Conservation (phyloP, 2,888 invertebrate species). For the Caenorhabditis japonica region DNA sequence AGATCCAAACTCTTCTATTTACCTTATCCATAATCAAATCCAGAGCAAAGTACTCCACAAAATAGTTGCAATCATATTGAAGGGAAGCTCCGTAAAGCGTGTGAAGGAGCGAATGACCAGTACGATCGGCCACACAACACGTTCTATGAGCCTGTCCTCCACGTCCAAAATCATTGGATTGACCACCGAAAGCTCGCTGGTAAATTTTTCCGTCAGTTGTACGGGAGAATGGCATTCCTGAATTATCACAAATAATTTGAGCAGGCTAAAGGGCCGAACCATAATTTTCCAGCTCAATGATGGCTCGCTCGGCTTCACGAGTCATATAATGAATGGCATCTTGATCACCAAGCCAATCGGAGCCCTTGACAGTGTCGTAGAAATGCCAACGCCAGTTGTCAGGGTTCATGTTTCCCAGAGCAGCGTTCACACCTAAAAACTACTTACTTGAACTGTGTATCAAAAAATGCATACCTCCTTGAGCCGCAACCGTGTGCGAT, state of each 20-base stretch:
- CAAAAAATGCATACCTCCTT: constrained; percentile 83
- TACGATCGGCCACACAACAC: constrained; percentile 97
- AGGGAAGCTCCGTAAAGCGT: constrained; percentile 95
- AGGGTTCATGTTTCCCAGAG: constrained; percentile 92
- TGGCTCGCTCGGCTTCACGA: constrained; percentile 80
- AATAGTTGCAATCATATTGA: constrained; percentile 96
- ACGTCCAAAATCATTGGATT: constrained; percentile 95
- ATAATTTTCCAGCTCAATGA: constrained; percentile 81
- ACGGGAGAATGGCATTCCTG: constrained; percentile 86
- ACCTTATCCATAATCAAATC: constrained; percentile 92
- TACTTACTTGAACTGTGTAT: too few relatives aligned
- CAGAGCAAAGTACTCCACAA: constrained; percentile 97
- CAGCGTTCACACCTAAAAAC: constrained; percentile 88
- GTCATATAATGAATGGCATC: constrained; percentile 99
- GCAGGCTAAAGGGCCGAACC: too few relatives aligned
- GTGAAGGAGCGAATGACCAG: constrained; percentile 96
- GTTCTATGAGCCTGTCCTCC: constrained; percentile 86
- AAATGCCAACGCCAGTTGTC: constrained; percentile 98
- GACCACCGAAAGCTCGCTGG: constrained; percentile 99
- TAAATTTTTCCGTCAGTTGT: constrained; percentile 96
- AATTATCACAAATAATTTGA: too few relatives aligned
- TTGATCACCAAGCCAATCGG: constrained; percentile 97
- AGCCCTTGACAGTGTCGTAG: constrained; percentile 83
- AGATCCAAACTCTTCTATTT: too few relatives aligned
- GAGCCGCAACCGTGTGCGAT: constrained; percentile 98